Conservation (phyloP, 2,888 invertebrate genomes). For the Agrypnus murinus region DNA sequence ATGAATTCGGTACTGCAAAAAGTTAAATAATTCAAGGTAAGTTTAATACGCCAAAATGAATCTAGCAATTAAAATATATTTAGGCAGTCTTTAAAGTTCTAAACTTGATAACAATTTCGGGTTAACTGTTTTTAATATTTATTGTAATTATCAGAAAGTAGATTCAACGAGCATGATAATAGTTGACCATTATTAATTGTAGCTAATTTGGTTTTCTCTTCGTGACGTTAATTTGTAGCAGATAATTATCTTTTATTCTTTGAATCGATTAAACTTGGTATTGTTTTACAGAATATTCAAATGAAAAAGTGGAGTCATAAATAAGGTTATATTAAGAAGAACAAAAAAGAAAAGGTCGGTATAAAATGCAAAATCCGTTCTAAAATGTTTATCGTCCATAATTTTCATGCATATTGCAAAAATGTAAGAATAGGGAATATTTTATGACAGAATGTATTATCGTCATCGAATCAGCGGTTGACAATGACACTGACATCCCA, state of each 20-base stretch:
- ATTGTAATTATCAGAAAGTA: conserved; percentile 38
- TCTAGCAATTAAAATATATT: too few relatives aligned
- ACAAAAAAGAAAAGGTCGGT: too few relatives aligned
- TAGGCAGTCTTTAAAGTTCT: too few relatives aligned
- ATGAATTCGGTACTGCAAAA: too few relatives aligned
- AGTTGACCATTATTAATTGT: conserved; percentile 43
- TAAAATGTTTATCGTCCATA: too few relatives aligned
- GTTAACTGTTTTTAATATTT: conserved; percentile 38
- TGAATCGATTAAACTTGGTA: conserved; percentile 26
- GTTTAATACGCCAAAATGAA: too few relatives aligned
- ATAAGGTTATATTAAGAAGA: too few relatives aligned
- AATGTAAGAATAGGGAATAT: conserved; percentile 1
- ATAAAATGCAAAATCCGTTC: too few relatives aligned
- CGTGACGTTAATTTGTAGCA: conserved; percentile 30
- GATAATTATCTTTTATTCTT: conserved; percentile 40
- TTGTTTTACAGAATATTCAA: not conserved
- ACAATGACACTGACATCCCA: conserved; percentile 47
- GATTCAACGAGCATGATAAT: conserved; percentile 31
- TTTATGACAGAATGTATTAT: conserved; percentile 28
- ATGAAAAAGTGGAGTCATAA: too few relatives aligned
- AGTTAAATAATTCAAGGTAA: too few relatives aligned
- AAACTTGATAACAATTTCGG: too few relatives aligned
- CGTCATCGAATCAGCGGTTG: conserved; percentile 36
- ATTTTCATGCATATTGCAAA: not conserved
- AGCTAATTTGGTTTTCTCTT: conserved; percentile 42